These are phyloP conservation scores for Mesitornis unicolor DNA, from an alignment of 2,113 vertebrate species.

Conservation along the genomic window DNA sequence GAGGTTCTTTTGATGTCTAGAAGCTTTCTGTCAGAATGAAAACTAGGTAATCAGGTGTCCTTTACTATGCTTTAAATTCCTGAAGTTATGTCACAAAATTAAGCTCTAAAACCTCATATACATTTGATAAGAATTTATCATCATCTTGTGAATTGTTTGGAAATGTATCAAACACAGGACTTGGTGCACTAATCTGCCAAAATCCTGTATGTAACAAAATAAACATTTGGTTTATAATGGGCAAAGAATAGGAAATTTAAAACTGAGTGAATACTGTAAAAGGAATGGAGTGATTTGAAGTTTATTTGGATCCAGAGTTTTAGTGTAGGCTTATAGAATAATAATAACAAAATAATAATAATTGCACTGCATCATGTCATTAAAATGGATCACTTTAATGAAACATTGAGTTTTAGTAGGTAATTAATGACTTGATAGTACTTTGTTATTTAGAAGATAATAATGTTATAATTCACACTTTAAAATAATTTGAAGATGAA, in stretches of 20 bases:
- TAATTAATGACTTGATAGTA: constrained; percentile 4
- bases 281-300: background rate
- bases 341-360: background rate
- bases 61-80: background rate
- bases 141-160: background rate
- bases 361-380: background rate
- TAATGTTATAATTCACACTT: background rate
- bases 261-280: background rate
- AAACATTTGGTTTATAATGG: background rate
- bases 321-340: background rate
- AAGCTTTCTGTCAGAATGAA: background rate
- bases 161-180: background rate
- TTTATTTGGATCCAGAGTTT: background rate
- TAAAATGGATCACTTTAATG: background rate
- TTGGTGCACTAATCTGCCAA: background rate
- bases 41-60: background rate
- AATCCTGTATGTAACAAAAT: background rate
- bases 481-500: constrained; percentile 1
- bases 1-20: background rate
- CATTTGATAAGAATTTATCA: background rate
- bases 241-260: background rate
- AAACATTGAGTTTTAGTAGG: background rate
- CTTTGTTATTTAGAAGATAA: background rate
- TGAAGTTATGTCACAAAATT: background rate
- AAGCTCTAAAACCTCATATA: background rate